Conservation (phyloP, 2,888 invertebrate genomes). For the Brachynemurus nebulosus region DNA sequence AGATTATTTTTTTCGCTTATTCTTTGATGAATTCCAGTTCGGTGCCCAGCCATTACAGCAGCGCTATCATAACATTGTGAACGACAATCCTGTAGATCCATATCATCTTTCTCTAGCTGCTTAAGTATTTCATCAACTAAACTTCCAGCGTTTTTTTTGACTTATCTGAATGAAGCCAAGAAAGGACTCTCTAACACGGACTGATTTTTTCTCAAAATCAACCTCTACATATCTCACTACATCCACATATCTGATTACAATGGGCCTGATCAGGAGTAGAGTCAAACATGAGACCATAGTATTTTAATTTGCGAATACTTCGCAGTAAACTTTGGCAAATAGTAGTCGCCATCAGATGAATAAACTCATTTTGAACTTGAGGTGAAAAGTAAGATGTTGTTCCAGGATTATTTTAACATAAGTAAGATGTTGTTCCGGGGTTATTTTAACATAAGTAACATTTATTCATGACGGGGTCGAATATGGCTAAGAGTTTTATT, state of each 20-base stretch:
- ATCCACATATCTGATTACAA: conserved; percentile 6
- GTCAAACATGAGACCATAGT: conserved; percentile 18
- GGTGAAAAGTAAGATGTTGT: conserved; percentile 17
- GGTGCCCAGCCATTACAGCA: conserved; percentile 5
- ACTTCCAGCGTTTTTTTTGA: background rate
- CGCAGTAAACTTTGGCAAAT: too few species aligned
- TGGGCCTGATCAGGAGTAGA: conserved; percentile 15
- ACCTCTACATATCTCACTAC: conserved; percentile 3
- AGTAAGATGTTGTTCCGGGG: conserved; percentile 14
- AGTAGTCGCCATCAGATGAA: too few species aligned
- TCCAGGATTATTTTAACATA: conserved; percentile 12
- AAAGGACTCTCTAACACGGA: conserved; percentile 1
- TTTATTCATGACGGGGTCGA: conserved; percentile 14
- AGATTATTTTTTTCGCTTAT: conserved; percentile 2
- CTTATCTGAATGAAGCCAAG: conserved; percentile 6
- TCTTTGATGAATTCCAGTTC: conserved; percentile 5
- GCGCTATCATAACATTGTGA: conserved; percentile 1
- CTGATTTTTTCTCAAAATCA: background rate
- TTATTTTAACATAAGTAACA: conserved; percentile 13
- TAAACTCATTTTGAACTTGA: conserved; percentile 19
- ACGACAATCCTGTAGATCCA: background rate
- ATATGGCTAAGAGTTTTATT: conserved; percentile 5
- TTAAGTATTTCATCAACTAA: conserved; percentile 1
- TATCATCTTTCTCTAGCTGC: background rate
- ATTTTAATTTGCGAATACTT: conserved; percentile 17